A percentile compares a stretch with the other conserved stretches of the same genome.
phyloP scores from a whole-genome alignment of 2,888 invertebrate species.

The Sarcophaga rosellei region DNA sequence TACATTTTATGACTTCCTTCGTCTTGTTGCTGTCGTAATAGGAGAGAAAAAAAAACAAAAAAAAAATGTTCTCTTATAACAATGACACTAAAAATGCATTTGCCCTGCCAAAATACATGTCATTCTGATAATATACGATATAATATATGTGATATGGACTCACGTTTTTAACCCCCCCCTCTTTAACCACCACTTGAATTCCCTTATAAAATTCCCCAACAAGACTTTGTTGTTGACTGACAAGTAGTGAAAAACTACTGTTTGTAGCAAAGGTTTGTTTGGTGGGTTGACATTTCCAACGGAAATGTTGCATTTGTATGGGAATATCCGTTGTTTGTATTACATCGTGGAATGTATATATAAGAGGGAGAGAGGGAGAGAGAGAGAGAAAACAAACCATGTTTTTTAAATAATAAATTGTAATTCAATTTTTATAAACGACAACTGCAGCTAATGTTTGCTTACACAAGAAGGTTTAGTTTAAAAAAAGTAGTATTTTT shows the following conservation, averaged over 20 bases:
- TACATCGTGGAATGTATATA: too few species aligned
- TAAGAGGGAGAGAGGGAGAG: too few species aligned
- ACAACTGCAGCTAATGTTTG: too few species aligned
- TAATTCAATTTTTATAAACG: too few species aligned
- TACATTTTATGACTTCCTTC: slow-evolving; percentile 49
- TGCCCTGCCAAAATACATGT: not conserved
- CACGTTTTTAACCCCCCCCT: not conserved
- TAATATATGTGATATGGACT: too few species aligned
- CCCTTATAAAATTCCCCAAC: not conserved
- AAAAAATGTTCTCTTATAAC: not conserved
- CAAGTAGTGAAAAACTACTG: slow-evolving; percentile 16
- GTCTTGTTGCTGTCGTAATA: not conserved
- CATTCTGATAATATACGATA: not conserved
- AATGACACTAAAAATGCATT: not conserved
- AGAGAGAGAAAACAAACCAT: too few species aligned
- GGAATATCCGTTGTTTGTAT: slow-evolving; percentile 28
- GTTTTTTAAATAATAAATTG: too few species aligned
- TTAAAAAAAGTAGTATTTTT: too few species aligned
- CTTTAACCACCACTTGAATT: not conserved
- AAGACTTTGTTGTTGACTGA: not conserved
- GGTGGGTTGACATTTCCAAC: slow-evolving; percentile 42
- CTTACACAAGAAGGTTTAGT: too few species aligned
- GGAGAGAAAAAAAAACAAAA: not conserved
- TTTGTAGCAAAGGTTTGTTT: slow-evolving; percentile 8
- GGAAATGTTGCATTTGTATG: slow-evolving; percentile 53